Evolutionary conservation across 2,888 invertebrate species (phyloP).

Genomic region (Ophraella communa): DNA sequence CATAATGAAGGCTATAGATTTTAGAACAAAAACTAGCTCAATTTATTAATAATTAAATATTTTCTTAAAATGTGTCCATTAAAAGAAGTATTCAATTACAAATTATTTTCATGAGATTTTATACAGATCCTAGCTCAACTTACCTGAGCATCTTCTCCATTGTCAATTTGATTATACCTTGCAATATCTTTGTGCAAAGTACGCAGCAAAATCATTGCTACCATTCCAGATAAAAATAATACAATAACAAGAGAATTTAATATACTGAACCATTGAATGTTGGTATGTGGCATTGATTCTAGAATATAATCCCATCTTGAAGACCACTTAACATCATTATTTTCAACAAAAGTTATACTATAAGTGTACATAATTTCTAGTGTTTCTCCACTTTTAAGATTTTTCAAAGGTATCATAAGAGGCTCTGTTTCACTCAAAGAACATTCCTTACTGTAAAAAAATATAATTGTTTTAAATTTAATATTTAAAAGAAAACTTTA

Average conservation of each 20-base stretch:
- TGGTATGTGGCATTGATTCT: slow-evolving; percentile 97
- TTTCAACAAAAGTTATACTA: slow-evolving; percentile 78
- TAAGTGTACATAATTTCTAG: slow-evolving; percentile 85
- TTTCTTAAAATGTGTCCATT: no score
- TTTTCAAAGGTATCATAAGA: slow-evolving; percentile 72
- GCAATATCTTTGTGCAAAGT: slow-evolving; percentile 99
- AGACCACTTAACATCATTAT: slow-evolving; percentile 93
- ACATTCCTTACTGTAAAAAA: slow-evolving; percentile 37
- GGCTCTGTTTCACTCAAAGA: slow-evolving; percentile 61
- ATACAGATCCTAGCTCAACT: no score
- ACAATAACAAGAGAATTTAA: slow-evolving; percentile 97
- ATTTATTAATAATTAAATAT: no score
- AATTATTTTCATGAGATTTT: no score
- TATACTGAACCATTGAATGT: slow-evolving; percentile 99
- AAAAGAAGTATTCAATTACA: no score
- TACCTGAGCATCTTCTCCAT: slow-evolving; percentile 91
- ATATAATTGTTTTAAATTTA: neutral
- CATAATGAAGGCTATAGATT: no score
- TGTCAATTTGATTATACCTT: slow-evolving; percentile 94
- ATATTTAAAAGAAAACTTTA: neutral
- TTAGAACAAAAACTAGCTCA: no score
- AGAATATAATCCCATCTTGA: slow-evolving; percentile 99
- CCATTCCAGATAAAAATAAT: slow-evolving; percentile 97
- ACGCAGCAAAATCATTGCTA: slow-evolving; percentile 97
- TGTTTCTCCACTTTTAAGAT: slow-evolving; percentile 58